Base-by-base conservation (phyloP, 1,140 invertebrate genomes). In the Solenopsis fugax region DNA sequence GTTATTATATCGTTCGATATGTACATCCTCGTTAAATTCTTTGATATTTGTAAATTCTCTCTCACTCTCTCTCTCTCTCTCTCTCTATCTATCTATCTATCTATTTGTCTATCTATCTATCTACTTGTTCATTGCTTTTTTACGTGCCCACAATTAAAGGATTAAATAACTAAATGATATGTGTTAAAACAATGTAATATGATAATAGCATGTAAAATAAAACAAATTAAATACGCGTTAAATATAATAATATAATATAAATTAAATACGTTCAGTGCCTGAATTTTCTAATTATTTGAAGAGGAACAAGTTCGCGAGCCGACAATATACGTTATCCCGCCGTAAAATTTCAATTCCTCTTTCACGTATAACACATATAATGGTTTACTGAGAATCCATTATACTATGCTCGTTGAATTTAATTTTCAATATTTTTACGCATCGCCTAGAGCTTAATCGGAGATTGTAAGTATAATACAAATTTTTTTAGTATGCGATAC, bases 351-450 rank as follows among this genome's bases (percentile, higher is more conserved):
- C 41, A 21, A 29, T 65, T 77, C 41, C 16, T 77, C 9, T 29
- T 18, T 77, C 24, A 5, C 7, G 21, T 45, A 48, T 4, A 9
- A 5, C 24, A 54, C 16, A 12, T 2, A 29, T 29, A 3, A 21
- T 64, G 58, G 7, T 64, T 78, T 65, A 78, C 29, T n/a, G 24
- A 34, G 18, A 24, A n/a, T 52, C 60, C 24, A 50, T 78, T 9
- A 18, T 78, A 48, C 3, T 4, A 52, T 80, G 29, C 37, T 80
- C 76, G 18, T 62, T 80, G n/a, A 37, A 80, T 67, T 80, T 67
- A 52, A 80, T 80, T 80, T 80, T 52, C 45, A n/a, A 78, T 64
- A 80, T 80, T 67, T 80, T 80, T 67, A 67, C 6, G 7, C 13
- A 67, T 37, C 13, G 29, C 45, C 60, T 37, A 18, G 13, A 41